A percentile compares a stretch with the other conserved stretches of the same genome.
Conservation (phyloP, 2,113 vertebrate species). For the Myanophis thanlyinensis region DNA sequence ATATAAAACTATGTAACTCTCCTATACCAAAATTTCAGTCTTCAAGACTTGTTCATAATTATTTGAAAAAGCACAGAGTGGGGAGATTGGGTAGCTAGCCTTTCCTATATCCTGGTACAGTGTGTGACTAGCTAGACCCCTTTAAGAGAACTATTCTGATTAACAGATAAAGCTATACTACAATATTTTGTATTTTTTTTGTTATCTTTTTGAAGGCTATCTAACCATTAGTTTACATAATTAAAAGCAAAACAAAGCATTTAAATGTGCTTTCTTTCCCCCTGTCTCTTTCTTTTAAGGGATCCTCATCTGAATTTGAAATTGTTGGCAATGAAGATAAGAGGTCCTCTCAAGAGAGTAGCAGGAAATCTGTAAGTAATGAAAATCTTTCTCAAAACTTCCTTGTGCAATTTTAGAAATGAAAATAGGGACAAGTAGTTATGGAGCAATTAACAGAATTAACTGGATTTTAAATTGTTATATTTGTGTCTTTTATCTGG, state of each 20-base stretch:
- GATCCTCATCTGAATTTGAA: conserved; percentile 86
- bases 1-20: neutral
- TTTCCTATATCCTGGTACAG: neutral
- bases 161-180: neutral
- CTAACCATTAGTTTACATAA: neutral
- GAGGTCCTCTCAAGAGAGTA: conserved; percentile 65
- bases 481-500: no score
- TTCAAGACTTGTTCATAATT: neutral
- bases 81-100: neutral
- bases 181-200: neutral
- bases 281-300: conserved; percentile 64
- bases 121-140: neutral
- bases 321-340: conserved; percentile 74
- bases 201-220: neutral
- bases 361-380: conserved; percentile 74
- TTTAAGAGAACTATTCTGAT: neutral
- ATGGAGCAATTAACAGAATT: neutral
- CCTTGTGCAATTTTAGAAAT: neutral
- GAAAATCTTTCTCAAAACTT: neutral
- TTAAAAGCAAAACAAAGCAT: neutral
- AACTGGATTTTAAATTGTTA: no score
- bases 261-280: neutral
- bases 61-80: neutral
- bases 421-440: no score
- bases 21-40: neutral